phyloP scores from a whole-genome alignment of 1,140 invertebrate species.

The Ips nitidus region DNA sequence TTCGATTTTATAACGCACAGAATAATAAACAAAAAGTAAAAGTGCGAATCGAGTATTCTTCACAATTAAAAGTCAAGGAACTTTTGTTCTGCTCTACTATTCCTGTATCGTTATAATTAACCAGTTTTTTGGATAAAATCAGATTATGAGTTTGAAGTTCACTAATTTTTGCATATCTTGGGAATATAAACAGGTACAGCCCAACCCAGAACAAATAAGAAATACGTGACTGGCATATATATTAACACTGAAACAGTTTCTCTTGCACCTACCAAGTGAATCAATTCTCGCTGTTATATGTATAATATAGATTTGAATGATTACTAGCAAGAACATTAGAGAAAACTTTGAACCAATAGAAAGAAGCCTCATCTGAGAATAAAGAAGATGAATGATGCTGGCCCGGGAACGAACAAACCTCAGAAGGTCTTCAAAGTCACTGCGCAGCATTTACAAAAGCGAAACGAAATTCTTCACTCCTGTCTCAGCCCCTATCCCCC shows the following conservation, averaged over 20 bases:
- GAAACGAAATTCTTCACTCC: constrained; percentile 8
- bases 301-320: no score
- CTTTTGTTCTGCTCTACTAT: constrained; percentile 11
- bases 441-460: background rate
- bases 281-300: no score
- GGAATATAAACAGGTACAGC: no score
- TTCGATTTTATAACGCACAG: background rate
- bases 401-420: constrained; percentile 28
- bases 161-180: no score
- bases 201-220: background rate
- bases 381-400: constrained; percentile 35
- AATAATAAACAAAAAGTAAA: constrained; percentile 8
- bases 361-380: background rate
- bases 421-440: constrained; percentile 31
- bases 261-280: no score
- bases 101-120: constrained; percentile 1
- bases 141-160: background rate
- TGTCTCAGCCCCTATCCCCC: constrained; percentile 37
- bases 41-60: constrained; percentile 8
- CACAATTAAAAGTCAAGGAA: constrained; percentile 16
- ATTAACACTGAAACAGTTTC: no score
- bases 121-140: background rate
- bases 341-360: background rate
- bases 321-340: background rate
- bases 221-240: constrained; percentile 2